phyloP scores from a whole-genome alignment of 1,140 invertebrate species.

The Panulirus ornatus region DNA sequence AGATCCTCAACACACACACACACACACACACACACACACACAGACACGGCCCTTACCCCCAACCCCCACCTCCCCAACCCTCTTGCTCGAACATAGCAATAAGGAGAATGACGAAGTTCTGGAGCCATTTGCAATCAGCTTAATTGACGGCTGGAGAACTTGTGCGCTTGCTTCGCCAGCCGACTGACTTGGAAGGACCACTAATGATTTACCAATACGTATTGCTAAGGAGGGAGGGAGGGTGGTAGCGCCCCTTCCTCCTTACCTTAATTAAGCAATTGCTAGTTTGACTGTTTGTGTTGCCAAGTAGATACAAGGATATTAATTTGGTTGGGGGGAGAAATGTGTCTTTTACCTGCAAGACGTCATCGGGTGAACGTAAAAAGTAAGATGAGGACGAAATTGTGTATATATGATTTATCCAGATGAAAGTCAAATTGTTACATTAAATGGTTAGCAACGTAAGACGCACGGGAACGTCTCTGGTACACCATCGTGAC shows the following conservation, averaged over 20 bases:
- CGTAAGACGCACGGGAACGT: too few relatives aligned
- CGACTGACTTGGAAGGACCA: background rate
- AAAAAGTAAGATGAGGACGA: too few relatives aligned
- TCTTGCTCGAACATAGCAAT: background rate
- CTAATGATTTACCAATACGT: conserved; percentile 5
- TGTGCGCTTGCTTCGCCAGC: background rate
- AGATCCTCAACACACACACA: too few relatives aligned
- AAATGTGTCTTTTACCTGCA: background rate
- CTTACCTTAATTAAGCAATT: conserved; percentile 10
- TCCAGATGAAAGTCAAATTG: too few relatives aligned
- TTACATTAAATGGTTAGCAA: too few relatives aligned
- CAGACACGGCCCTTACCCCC: too few relatives aligned
- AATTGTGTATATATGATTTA: too few relatives aligned
- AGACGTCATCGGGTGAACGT: too few relatives aligned
- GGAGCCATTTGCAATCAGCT: conserved; percentile 12
- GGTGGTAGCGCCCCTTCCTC: background rate
- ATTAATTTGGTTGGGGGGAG: background rate
- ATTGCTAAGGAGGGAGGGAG: background rate
- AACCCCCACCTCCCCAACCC: background rate
- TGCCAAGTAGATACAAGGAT: background rate
- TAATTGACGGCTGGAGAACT: conserved; percentile 12
- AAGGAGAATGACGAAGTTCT: background rate
- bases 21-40: too few relatives aligned
- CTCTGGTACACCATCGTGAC: too few relatives aligned
- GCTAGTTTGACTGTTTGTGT: background rate